A percentile compares a stretch with the other conserved stretches of the same genome.
Evolutionary conservation across 2,113 vertebrate genomes (phyloP).

Genomic region (Eulemur rufifrons): DNA sequence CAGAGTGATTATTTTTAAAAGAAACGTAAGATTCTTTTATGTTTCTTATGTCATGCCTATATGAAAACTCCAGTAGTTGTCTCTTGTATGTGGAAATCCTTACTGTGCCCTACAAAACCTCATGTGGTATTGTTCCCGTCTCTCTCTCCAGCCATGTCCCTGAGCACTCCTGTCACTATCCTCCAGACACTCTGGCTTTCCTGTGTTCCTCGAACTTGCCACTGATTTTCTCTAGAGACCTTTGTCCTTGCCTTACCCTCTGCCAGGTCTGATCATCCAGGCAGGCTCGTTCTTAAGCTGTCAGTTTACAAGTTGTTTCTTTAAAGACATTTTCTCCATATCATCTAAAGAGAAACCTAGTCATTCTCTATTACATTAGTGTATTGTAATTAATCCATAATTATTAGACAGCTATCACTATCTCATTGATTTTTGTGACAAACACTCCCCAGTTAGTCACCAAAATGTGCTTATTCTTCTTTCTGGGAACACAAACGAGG

Average conservation of each 20-base stretch:
- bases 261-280: not conserved
- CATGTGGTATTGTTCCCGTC: fast-evolving
- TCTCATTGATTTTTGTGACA: not conserved
- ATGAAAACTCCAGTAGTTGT: not conserved
- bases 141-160: fast-evolving
- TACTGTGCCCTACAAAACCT: not conserved
- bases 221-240: not conserved
- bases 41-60: too few species aligned
- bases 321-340: not conserved
- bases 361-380: not conserved
- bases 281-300: not conserved
- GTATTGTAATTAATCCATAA: not conserved
- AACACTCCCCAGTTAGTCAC: not conserved
- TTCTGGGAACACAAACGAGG: not conserved
- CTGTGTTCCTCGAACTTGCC: not conserved
- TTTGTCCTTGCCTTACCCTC: not conserved
- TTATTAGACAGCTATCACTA: not conserved
- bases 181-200: not conserved
- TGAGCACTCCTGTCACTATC: not conserved
- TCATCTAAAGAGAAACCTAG: not conserved
- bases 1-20: not conserved
- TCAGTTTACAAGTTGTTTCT: not conserved
- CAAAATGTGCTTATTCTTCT: not conserved
- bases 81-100: not conserved
- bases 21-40: not conserved